These are phyloP conservation scores for Ceraclea dissimilis DNA, from an alignment of 2,888 invertebrate genomes.

Conservation along the genomic window DNA sequence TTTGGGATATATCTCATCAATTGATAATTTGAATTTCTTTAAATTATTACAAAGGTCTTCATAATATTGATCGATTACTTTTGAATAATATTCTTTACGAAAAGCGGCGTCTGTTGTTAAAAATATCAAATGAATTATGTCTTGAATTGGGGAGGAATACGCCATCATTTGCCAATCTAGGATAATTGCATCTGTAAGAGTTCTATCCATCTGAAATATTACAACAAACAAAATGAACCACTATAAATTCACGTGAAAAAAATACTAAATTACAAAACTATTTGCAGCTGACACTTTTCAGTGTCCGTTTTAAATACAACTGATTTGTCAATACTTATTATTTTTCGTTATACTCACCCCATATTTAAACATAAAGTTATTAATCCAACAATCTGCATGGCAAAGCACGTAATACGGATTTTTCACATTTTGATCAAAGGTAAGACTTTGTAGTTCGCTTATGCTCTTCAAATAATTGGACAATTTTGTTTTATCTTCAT, in stretches of 20 bases:
- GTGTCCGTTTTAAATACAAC: too few species aligned
- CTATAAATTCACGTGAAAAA: too few species aligned
- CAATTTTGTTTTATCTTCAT: background rate
- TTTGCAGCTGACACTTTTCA: too few species aligned
- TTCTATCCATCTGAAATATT: too few species aligned
- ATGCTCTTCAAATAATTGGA: background rate
- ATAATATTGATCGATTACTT: background rate
- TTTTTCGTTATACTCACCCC: background rate
- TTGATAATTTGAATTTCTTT: background rate
- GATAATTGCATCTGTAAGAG: background rate
- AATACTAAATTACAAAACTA: too few species aligned
- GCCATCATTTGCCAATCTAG: background rate
- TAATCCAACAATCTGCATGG: slow-evolving; percentile 1
- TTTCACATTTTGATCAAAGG: background rate
- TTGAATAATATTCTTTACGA: background rate
- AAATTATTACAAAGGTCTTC: background rate
- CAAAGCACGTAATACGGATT: background rate
- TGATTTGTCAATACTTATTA: too few species aligned
- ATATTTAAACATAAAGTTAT: slow-evolving; percentile 3
- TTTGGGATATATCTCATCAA: background rate
- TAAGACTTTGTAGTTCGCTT: background rate
- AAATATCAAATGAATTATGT: background rate
- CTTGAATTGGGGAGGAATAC: background rate
- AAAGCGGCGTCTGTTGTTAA: background rate
- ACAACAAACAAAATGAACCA: too few species aligned